Conservation (phyloP, 2,113 vertebrate genomes). For the Gavia stellata region DNA sequence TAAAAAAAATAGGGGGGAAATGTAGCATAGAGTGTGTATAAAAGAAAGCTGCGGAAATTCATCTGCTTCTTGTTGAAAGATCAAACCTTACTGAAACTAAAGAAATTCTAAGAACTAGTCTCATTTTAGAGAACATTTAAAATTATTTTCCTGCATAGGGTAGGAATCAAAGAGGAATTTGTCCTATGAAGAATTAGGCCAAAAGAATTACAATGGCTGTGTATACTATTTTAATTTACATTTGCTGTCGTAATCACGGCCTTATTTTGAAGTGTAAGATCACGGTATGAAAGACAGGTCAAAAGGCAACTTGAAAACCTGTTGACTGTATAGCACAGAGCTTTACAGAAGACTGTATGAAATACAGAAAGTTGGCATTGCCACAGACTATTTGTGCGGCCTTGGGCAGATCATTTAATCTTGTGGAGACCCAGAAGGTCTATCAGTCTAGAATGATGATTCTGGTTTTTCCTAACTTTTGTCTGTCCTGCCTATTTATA, state of each 20-base stretch:
- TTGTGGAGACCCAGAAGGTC: not conserved
- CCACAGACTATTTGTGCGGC: not conserved
- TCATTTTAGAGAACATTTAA: not conserved
- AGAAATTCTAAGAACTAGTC: not conserved
- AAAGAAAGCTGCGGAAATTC: not conserved
- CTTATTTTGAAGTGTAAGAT: not conserved
- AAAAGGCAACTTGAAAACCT: not conserved
- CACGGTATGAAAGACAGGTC: not conserved
- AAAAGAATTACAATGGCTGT: not conserved
- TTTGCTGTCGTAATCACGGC: not conserved
- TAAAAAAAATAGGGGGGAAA: not conserved
- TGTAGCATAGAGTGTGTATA: not conserved
- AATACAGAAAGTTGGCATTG: not conserved
- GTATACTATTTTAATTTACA: not conserved
- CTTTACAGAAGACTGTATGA: not conserved
- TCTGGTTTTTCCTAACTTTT: not conserved
- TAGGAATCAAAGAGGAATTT: not conserved
- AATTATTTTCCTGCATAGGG: not conserved
- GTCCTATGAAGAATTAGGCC: not conserved
- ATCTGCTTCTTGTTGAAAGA: not conserved
- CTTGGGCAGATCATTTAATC: not conserved
- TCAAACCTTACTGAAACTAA: not conserved
- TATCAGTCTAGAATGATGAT: not conserved
- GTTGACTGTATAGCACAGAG: not conserved
- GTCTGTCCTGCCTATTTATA: not conserved